These are phyloP conservation scores for Drosophila kanapiae DNA, from an alignment of 1,140 invertebrate genomes.

Conservation along the genomic window DNA sequence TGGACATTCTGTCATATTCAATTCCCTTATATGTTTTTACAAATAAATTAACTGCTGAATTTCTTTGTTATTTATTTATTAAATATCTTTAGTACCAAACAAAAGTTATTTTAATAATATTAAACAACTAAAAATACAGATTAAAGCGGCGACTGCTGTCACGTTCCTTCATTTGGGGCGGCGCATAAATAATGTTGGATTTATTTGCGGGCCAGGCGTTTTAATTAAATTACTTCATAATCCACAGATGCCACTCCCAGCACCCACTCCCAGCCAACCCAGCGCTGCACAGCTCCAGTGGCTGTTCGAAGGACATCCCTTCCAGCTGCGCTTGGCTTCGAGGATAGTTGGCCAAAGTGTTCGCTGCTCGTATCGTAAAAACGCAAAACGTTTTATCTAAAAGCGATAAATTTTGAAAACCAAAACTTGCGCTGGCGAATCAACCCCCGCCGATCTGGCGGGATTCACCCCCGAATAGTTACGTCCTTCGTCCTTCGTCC, in stretches of 20 bases:
- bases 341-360: conserved; percentile 57
- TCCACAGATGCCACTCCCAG: conserved; percentile 38
- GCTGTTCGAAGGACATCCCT: conserved; percentile 20
- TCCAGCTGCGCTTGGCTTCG: conserved; percentile 23
- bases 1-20: too few relatives aligned
- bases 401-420: conserved; percentile 82
- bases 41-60: too few relatives aligned
- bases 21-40: too few relatives aligned
- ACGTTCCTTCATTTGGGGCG: not conserved
- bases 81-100: not conserved
- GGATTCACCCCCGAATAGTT: not conserved
- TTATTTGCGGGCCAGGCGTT: conserved; percentile 58
- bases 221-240: conserved; percentile 82
- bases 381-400: conserved; percentile 83
- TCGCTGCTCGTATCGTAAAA: conserved; percentile 77
- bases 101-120: not conserved
- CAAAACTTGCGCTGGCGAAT: conserved; percentile 68
- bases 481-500: conserved; percentile 12
- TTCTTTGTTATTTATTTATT: not conserved
- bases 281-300: not conserved
- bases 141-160: not conserved
- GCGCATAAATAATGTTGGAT: conserved; percentile 59
- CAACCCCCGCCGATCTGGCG: conserved; percentile 27
- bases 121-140: not conserved
- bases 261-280: not conserved